A percentile compares a stretch with the other conserved stretches of the same genome.
These are phyloP conservation scores for Nothocercus julius DNA, from an alignment of 2,113 vertebrate species.

Conservation along the genomic window DNA sequence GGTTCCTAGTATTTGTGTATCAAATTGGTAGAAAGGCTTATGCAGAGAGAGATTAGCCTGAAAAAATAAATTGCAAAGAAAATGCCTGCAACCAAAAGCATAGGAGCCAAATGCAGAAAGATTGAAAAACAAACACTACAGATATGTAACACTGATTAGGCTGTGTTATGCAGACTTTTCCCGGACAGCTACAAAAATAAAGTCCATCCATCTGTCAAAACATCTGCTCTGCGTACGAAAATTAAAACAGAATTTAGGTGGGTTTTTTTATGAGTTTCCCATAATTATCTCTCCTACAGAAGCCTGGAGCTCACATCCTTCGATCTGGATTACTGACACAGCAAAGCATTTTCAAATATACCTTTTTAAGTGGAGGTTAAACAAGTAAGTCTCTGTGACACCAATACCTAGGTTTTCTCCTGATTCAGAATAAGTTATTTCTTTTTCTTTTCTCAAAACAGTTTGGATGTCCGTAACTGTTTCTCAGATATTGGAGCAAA, in stretches of 20 bases:
- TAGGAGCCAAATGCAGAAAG: constrained; percentile 65
- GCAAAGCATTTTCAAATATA: constrained; percentile 31
- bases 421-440: background rate
- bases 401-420: constrained; percentile 4
- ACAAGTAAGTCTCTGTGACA: constrained; percentile 22
- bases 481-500: background rate
- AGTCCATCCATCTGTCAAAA: constrained; percentile 86
- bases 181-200: constrained; percentile 84
- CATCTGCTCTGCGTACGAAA: constrained; percentile 78
- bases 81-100: constrained; percentile 60
- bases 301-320: constrained; percentile 63
- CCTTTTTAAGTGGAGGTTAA: constrained; percentile 30
- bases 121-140: constrained; percentile 76
- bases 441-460: background rate
- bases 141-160: constrained; percentile 75
- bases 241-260: constrained; percentile 76
- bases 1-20: constrained; percentile 42
- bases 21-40: constrained; percentile 40
- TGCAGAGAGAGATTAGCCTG: constrained; percentile 54
- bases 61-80: constrained; percentile 70
- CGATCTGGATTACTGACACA: constrained; percentile 40
- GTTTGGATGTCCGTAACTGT: background rate
- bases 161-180: constrained; percentile 77
- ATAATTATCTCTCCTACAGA: constrained; percentile 71
- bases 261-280: constrained; percentile 69